A percentile compares a stretch with the other conserved stretches of the same genome.
Evolutionary conservation across 1,140 invertebrate species (phyloP).

Genomic region (Lutraria rhynchaena): DNA sequence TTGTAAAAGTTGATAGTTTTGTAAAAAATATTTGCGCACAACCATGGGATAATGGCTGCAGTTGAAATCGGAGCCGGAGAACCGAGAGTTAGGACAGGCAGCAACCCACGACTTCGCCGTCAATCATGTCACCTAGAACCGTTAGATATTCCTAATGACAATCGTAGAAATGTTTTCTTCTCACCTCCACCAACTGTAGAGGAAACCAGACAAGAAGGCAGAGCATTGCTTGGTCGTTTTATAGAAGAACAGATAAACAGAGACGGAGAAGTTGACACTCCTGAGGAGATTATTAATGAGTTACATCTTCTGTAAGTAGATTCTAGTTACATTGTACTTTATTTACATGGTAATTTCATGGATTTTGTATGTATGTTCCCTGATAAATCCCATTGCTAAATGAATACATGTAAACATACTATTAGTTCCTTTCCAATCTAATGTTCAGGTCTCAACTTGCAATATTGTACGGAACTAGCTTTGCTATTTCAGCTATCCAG

Average conservation of each 20-base stretch:
- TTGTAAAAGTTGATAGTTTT: too few species aligned
- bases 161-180: constrained; percentile 33
- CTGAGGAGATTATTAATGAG: background rate
- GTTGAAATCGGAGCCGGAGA: background rate
- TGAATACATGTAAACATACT: too few species aligned
- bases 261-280: constrained; percentile 11
- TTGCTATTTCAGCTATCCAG: too few species aligned
- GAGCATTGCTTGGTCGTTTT: constrained; percentile 1
- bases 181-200: background rate
- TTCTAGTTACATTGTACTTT: background rate
- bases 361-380: background rate
- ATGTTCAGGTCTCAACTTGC: too few species aligned
- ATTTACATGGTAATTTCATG: background rate
- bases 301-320: background rate
- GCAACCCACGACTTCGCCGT: background rate
- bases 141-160: constrained; percentile 33
- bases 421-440: too few species aligned
- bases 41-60: constrained; percentile 27
- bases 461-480: too few species aligned
- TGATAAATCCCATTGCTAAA: background rate
- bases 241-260: constrained; percentile 4
- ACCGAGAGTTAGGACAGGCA: background rate
- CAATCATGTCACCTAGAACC: background rate
- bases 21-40: too few species aligned
- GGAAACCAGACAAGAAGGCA: constrained; percentile 28